Conservation (phyloP, 1,140 invertebrate genomes). For the Oryctes rhinoceros region DNA sequence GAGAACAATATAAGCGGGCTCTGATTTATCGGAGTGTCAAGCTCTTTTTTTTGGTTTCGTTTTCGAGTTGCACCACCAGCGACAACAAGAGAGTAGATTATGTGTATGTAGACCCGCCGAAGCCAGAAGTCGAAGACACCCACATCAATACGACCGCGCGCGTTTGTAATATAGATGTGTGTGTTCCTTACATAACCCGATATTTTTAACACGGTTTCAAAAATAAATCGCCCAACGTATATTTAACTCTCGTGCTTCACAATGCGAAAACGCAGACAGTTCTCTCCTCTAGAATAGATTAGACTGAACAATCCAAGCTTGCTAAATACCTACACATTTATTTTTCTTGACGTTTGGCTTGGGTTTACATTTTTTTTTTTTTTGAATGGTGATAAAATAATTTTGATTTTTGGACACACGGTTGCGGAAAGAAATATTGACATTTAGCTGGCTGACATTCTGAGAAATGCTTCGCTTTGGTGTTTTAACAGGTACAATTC, state of each 20-base stretch:
- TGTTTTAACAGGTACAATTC: too few species aligned
- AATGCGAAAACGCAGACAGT: conserved; percentile 23
- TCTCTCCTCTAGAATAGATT: background rate
- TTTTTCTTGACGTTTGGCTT: too few species aligned
- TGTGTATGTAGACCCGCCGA: background rate
- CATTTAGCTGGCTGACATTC: too few species aligned
- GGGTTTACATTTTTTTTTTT: too few species aligned
- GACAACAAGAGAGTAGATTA: background rate
- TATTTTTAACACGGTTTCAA: conserved; percentile 28
- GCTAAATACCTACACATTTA: too few species aligned
- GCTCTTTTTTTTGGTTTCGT: background rate
- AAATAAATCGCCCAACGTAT: conserved; percentile 29
- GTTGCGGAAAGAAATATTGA: too few species aligned
- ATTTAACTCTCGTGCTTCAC: conserved; percentile 25
- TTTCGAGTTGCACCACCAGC: background rate
- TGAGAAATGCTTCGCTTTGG: too few species aligned
- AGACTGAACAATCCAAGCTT: background rate
- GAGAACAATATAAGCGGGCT: conserved; percentile 1
- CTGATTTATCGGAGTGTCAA: conserved; percentile 7
- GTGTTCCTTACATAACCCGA: conserved; percentile 12
- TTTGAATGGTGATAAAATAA: too few species aligned
- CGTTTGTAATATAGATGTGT: background rate
- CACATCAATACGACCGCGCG: background rate
- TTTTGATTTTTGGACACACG: too few species aligned
- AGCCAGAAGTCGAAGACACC: conserved; percentile 6